These are phyloP conservation scores for Clarias gariepinus DNA, from an alignment of 2,113 vertebrate species.

Conservation along the genomic window DNA sequence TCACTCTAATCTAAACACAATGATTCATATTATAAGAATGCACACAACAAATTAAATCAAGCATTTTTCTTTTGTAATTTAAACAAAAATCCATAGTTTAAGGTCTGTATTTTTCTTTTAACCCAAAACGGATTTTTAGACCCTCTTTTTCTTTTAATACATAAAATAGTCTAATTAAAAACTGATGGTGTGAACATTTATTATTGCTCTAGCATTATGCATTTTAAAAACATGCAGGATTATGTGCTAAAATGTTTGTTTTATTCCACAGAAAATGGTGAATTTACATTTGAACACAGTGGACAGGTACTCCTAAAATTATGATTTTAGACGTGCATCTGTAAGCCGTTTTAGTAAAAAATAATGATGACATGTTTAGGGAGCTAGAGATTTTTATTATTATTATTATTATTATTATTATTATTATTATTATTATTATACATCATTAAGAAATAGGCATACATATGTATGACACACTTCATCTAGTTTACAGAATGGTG, in stretches of 20 bases:
- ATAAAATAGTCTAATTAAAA: not conserved
- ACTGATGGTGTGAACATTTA: not conserved
- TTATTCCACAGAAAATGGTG: constrained; percentile 13
- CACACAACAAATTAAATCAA: too few relatives aligned
- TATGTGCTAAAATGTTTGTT: not conserved
- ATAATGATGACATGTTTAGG: not conserved
- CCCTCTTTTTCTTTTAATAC: not conserved
- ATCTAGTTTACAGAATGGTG: not conserved
- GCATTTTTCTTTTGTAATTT: too few relatives aligned
- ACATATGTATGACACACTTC: not conserved
- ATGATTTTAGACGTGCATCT: not conserved
- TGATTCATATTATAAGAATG: too few relatives aligned
- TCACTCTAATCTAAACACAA: too few relatives aligned
- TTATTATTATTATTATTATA: too few relatives aligned
- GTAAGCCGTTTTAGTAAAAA: not conserved
- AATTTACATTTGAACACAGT: constrained; percentile 54
- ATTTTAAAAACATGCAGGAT: not conserved
- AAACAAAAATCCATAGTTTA: too few relatives aligned
- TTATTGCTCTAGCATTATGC: not conserved
- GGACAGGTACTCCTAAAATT: constrained; percentile 45
- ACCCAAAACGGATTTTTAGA: too few relatives aligned
- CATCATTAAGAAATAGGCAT: not conserved
- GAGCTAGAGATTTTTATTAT: not conserved
- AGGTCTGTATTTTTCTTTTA: too few relatives aligned
- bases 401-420: too few relatives aligned